Conservation (phyloP, 37 sponge, comb jelly and placozoan species). For the Petrosia ficiformis region DNA sequence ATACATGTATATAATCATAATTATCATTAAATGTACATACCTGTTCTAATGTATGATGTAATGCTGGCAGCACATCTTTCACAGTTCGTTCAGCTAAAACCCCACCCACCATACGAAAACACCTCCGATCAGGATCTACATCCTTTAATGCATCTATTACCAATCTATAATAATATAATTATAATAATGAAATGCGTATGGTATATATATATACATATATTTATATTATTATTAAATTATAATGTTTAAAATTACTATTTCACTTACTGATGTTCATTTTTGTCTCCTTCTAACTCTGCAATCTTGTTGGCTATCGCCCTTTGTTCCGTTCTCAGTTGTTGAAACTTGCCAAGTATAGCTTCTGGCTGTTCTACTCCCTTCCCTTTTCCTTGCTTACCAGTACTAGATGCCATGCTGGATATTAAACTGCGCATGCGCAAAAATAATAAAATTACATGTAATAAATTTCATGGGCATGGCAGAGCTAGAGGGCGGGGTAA, state of each 20-base stretch:
- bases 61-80: constrained; percentile 83
- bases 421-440: constrained; percentile 35
- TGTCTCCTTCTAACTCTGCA: constrained; percentile 85
- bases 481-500: no score
- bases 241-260: not conserved
- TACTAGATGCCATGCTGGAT: constrained; percentile 26
- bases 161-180: constrained; percentile 27
- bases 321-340: constrained; percentile 85
- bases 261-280: constrained; percentile 81
- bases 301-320: constrained; percentile 79
- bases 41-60: constrained; percentile 68
- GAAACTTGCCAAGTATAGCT: constrained; percentile 65
- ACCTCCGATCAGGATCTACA: constrained; percentile 63
- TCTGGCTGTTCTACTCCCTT: constrained; percentile 38
- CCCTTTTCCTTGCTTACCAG: constrained; percentile 1
- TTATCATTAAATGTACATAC: no score
- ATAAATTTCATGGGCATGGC: no score
- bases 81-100: constrained; percentile 93
- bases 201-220: not conserved
- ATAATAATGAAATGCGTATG: constrained; percentile 1
- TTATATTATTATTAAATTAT: not conserved
- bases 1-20: no score
- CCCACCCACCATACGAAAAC: constrained; percentile 92
- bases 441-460: not conserved
- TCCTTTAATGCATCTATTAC: constrained; percentile 81